phyloP scores from a whole-genome alignment of 2,797 vertebrate species.

The Aeoliscus strigatus region DNA sequence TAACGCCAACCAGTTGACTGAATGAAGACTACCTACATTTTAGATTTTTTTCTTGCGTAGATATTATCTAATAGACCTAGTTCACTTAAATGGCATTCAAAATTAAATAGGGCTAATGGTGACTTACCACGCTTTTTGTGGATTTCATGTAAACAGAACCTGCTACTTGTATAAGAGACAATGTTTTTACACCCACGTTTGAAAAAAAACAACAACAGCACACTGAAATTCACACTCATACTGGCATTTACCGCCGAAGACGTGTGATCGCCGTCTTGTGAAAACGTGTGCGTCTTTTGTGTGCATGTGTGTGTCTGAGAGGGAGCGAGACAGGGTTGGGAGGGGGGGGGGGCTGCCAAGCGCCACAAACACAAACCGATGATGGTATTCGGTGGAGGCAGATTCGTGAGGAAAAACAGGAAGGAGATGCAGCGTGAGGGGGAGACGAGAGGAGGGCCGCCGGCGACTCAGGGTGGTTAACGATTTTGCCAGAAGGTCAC shows the following conservation, averaged over 20 bases:
- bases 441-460: conserved; percentile 26
- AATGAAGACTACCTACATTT: no score
- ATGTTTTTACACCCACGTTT: conserved; percentile 14
- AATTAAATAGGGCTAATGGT: no score
- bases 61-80: no score
- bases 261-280: conserved; percentile 36
- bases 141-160: no score
- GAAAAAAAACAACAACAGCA: neutral
- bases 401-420: neutral
- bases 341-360: neutral
- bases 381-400: no score
- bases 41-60: no score
- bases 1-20: no score
- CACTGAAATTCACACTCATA: neutral
- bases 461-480: conserved; percentile 46
- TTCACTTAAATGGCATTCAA: no score
- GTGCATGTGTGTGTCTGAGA: conserved; percentile 12
- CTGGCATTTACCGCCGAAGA: conserved; percentile 19
- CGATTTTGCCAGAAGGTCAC: conserved; percentile 68
- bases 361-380: neutral
- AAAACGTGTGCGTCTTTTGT: conserved; percentile 21
- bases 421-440: conserved; percentile 6
- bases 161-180: no score
- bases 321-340: neutral
- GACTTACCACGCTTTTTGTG: no score